Base-by-base conservation (phyloP, 2,113 vertebrate genomes). In the Chionis minor region DNA sequence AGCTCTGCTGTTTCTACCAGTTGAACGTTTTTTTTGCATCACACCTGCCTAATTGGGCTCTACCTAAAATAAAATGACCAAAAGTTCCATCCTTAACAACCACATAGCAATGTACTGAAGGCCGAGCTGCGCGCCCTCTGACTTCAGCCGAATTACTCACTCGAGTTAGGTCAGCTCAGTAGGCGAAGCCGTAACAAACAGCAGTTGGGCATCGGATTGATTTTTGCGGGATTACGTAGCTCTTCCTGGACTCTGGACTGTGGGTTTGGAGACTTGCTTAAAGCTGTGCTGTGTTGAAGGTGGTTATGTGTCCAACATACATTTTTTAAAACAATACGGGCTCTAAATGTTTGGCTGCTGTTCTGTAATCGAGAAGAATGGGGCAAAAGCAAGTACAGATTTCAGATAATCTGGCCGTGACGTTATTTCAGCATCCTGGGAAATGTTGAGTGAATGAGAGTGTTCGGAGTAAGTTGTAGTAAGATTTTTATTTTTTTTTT, bases 191-290 rank as follows among this genome's bases (percentile, higher is more conserved):
- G 14, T 51, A 30, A 22, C 7, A 14, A 38, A 4, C 4, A 6
- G 62, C 62, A 13, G 12, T 3, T 18, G 33, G 38, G 44, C 56
- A 45, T 11, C 42, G 22, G 33, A 4, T 8, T 14, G 49, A 16
- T 47, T 71, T 89, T 22, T 14, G 42, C 45, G 58, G 49, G 20
- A 7, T 72, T 32, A 6, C 0, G 0, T 9, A 14, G 54, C 44
- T 47, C 20, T 54, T n/a, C 2, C 0, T 9, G 16, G 15, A 13
- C 70, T 72, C 5, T 32, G 7, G 58, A 33, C 19, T 1, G 0
- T 15, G 70, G 30, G 14, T 19, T 79, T 81, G 70, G 52, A 42
- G 26, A 2, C 24, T 83, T 16, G 0, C 13, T 75, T 13, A 14
- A 21, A n/a, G 20, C 38, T 61, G 45, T 27, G 67, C 35, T 14